A percentile compares a stretch with the other conserved stretches of the same genome.
Evolutionary conservation across 2,113 vertebrate species (phyloP).

Genomic region (Chauna torquata): DNA sequence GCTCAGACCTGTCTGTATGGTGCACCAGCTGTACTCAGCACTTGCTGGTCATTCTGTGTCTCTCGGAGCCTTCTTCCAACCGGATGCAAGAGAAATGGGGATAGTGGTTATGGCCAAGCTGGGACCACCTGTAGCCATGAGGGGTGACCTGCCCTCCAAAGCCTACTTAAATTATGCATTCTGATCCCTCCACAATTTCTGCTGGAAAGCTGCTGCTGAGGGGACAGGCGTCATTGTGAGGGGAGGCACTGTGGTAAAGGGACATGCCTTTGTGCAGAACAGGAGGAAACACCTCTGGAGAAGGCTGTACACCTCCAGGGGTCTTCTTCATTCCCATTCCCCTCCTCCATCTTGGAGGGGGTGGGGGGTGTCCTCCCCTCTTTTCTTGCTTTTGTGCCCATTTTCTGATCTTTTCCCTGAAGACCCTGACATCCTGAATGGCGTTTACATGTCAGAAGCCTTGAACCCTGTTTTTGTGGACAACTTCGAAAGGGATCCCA

Average conservation of each 20-base stretch:
- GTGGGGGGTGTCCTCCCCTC: no score
- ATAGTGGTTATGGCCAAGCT: not conserved
- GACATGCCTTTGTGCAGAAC: not conserved
- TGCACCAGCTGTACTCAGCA: not conserved
- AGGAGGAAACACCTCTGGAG: not conserved
- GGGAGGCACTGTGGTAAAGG: not conserved
- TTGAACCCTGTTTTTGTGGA: slow-evolving; percentile 91
- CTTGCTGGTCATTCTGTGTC: not conserved
- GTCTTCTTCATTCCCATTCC: not conserved
- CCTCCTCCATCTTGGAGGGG: not conserved
- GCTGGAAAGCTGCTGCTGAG: not conserved
- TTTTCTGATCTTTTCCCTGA: not conserved
- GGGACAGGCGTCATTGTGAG: not conserved
- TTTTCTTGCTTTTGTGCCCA: not conserved
- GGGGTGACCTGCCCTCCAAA: not conserved
- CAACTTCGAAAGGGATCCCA: slow-evolving; percentile 93
- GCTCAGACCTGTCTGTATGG: not conserved
- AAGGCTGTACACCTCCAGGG: not conserved
- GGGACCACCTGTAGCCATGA: not conserved
- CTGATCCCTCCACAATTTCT: not conserved
- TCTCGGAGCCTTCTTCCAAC: not conserved
- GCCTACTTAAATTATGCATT: not conserved
- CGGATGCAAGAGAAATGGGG: not conserved
- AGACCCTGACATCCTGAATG: slow-evolving; percentile 93
- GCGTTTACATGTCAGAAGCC: slow-evolving; percentile 94